These are phyloP conservation scores for Leptinotarsa lineolata DNA, from an alignment of 1,140 invertebrate species.

Conservation along the genomic window DNA sequence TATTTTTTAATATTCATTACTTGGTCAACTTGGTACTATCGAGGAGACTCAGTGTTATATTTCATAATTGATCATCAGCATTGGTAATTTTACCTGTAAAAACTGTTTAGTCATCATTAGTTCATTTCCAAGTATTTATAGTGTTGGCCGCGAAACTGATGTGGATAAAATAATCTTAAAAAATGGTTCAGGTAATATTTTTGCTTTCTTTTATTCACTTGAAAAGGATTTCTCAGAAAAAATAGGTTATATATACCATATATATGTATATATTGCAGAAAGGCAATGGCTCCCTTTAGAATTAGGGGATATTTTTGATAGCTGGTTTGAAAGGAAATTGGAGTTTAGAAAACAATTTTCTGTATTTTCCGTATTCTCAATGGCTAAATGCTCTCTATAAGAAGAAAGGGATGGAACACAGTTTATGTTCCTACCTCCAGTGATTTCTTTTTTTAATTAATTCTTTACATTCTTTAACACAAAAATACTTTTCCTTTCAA, in stretches of 20 bases:
- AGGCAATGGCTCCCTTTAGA: background rate
- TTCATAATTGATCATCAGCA: background rate
- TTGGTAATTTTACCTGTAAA: background rate
- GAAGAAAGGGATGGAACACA: too few relatives aligned
- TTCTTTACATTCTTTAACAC: too few relatives aligned
- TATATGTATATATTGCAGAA: background rate
- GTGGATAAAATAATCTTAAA: background rate
- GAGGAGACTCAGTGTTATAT: background rate
- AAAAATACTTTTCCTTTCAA: too few relatives aligned
- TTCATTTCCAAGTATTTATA: background rate
- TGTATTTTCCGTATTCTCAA: too few relatives aligned
- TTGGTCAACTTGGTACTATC: background rate
- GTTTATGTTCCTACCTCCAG: too few relatives aligned
- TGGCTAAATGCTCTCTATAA: too few relatives aligned
- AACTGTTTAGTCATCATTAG: background rate
- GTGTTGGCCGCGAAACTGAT: background rate
- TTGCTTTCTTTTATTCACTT: background rate
- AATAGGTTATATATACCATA: background rate
- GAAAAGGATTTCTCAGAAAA: background rate
- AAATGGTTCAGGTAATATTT: slow-evolving; percentile 8
- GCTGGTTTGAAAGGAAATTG: background rate
- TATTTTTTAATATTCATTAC: background rate
- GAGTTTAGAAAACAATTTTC: too few relatives aligned
- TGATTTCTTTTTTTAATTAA: too few relatives aligned
- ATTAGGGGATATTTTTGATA: background rate